phyloP scores from a whole-genome alignment of 2,797 vertebrate species.

The Falco naumanni region DNA sequence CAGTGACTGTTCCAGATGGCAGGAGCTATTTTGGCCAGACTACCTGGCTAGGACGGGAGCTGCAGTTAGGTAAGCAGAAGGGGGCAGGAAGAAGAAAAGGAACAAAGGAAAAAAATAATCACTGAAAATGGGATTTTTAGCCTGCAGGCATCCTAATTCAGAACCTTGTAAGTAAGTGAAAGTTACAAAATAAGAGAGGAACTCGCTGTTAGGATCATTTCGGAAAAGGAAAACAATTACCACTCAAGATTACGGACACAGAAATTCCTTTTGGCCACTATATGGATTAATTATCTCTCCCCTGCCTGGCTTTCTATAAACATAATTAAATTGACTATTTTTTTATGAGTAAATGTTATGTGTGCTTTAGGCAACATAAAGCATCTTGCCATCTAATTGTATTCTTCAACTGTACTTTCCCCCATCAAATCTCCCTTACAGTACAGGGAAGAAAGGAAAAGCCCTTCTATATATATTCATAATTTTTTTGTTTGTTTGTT shows the following conservation, averaged over 20 bases:
- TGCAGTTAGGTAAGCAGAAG: not conserved
- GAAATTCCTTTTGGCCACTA: not conserved
- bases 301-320: not conserved
- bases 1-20: slow-evolving; percentile 55
- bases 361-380: slow-evolving; percentile 49
- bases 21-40: slow-evolving; percentile 67
- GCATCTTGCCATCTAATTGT: slow-evolving; percentile 19
- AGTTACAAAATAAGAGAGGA: not conserved
- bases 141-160: not conserved
- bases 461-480: not conserved
- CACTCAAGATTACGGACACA: not conserved
- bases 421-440: not conserved
- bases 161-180: not conserved
- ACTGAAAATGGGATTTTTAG: not conserved
- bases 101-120: not conserved
- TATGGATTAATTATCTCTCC: slow-evolving; percentile 4
- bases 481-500: not conserved
- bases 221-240: not conserved
- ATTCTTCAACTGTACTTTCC: not conserved
- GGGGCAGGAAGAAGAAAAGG: slow-evolving; percentile 5
- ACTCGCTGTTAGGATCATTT: not conserved
- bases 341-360: not conserved
- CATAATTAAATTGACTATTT: slow-evolving; percentile 31
- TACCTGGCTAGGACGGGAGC: slow-evolving; percentile 38
- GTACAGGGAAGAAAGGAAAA: slow-evolving; percentile 27